Conservation (phyloP, 2,113 vertebrate species). For the human (Homo sapiens) region DNA sequence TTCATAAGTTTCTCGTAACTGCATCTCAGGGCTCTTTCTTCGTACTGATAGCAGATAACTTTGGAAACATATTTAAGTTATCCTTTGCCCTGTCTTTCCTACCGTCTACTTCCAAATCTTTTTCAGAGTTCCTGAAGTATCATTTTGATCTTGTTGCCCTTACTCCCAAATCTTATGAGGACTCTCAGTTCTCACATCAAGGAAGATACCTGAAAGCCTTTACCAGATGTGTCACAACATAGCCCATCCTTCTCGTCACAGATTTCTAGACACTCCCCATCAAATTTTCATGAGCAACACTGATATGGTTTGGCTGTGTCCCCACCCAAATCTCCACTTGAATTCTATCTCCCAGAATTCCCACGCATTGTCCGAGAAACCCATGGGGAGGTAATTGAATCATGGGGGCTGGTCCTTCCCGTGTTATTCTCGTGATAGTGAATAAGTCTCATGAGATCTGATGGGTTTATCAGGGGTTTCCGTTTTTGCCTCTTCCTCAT, state of each 20-base stretch:
- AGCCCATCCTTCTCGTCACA: not conserved
- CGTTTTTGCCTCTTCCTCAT: too few relatives aligned
- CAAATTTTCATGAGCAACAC: not conserved
- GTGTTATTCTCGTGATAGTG: too few relatives aligned
- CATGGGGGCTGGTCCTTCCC: too few relatives aligned
- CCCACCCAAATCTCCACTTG: too few relatives aligned
- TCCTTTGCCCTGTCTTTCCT: not conserved
- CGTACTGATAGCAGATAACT: not conserved
- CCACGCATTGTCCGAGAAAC: too few relatives aligned
- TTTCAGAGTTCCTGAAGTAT: not conserved
- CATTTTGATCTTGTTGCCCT: not conserved
- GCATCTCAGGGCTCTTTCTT: not conserved
- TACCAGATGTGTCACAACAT: not conserved
- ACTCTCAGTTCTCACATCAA: conserved; percentile 3
- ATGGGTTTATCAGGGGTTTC: too few relatives aligned
- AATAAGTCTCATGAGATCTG: too few relatives aligned
- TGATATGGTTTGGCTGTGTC: too few relatives aligned
- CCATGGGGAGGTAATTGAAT: too few relatives aligned
- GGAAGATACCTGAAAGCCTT: not conserved
- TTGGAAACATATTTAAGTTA: not conserved
- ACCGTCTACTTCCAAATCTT: conserved; percentile 45
- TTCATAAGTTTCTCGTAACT: not conserved
- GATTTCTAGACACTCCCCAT: not conserved
- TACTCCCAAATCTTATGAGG: not conserved
- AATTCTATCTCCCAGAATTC: too few relatives aligned